These are phyloP conservation scores for Gryllus longicercus DNA, from an alignment of 2,888 invertebrate genomes.

Conservation along the genomic window DNA sequence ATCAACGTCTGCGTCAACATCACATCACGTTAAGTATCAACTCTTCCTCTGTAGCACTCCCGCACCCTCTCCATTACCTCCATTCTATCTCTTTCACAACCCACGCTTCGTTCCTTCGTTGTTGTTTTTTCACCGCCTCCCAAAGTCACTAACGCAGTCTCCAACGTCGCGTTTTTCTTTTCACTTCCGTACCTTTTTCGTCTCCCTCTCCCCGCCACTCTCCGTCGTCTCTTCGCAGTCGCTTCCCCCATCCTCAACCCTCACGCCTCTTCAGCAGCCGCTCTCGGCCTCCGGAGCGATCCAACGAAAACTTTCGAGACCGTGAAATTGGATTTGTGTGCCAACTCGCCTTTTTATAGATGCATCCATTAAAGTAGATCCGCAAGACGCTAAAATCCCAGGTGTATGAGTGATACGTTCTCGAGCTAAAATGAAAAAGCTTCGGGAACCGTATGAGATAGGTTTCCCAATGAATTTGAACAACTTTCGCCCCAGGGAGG, in stretches of 20 bases:
- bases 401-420: slow-evolving; percentile 38
- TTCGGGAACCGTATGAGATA: slow-evolving; percentile 27
- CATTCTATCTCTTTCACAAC: no score
- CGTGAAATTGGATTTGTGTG: slow-evolving; percentile 25
- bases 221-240: neutral
- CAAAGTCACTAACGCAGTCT: no score
- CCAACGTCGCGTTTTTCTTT: neutral
- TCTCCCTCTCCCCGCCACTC: slow-evolving; percentile 19
- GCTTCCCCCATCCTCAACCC: slow-evolving; percentile 11
- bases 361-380: slow-evolving; percentile 19
- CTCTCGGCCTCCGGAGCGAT: neutral
- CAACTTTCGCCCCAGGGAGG: slow-evolving; percentile 9
- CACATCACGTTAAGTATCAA: no score
- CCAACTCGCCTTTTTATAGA: slow-evolving; percentile 22
- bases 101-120: no score
- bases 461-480: slow-evolving; percentile 19
- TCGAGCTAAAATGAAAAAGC: slow-evolving; percentile 35
- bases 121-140: no score
- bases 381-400: slow-evolving; percentile 33
- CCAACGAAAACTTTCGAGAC: slow-evolving; percentile 23
- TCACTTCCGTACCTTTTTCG: neutral
- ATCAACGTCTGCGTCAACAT: no score
- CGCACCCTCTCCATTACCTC: no score
- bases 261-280: neutral
- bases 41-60: no score